These are phyloP conservation scores for Halcyon leucocephala DNA, from an alignment of 2,797 vertebrate genomes.

Conservation along the genomic window DNA sequence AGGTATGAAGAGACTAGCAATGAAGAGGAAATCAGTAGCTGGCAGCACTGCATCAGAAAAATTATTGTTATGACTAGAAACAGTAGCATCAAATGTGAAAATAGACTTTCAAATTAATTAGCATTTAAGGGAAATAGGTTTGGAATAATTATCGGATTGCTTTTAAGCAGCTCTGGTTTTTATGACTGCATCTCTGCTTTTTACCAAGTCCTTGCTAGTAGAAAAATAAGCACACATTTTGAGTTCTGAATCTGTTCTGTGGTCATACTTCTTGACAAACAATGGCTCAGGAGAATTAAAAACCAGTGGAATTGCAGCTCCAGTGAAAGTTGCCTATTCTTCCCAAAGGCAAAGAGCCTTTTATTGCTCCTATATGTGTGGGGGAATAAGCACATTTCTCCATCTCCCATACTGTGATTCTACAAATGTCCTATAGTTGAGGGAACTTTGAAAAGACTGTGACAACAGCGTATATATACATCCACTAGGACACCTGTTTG, in stretches of 20 bases:
- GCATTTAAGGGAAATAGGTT: neutral
- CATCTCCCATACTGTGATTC: neutral
- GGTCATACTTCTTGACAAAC: neutral
- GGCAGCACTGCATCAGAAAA: neutral
- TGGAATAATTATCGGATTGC: neutral
- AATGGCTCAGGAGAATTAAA: neutral
- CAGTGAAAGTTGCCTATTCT: neutral
- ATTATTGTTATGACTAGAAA: neutral
- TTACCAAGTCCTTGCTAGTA: neutral
- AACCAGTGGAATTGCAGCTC: neutral
- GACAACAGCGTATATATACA: neutral
- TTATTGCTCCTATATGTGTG: neutral
- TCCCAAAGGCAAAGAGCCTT: neutral
- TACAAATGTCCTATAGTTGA: neutral
- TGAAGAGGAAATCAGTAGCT: constrained; percentile 3
- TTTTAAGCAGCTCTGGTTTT: neutral
- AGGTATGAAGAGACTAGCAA: neutral
- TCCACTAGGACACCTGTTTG: neutral
- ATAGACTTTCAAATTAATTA: constrained; percentile 1
- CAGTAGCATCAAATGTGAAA: neutral
- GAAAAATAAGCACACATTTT: neutral
- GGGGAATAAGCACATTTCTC: neutral
- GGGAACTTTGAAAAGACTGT: neutral
- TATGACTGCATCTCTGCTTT: neutral
- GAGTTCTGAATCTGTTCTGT: neutral